A percentile compares a stretch with the other conserved stretches of the same genome.
These are phyloP conservation scores for Syngnathus acus DNA, from an alignment of 2,797 vertebrate species.

Conservation along the genomic window DNA sequence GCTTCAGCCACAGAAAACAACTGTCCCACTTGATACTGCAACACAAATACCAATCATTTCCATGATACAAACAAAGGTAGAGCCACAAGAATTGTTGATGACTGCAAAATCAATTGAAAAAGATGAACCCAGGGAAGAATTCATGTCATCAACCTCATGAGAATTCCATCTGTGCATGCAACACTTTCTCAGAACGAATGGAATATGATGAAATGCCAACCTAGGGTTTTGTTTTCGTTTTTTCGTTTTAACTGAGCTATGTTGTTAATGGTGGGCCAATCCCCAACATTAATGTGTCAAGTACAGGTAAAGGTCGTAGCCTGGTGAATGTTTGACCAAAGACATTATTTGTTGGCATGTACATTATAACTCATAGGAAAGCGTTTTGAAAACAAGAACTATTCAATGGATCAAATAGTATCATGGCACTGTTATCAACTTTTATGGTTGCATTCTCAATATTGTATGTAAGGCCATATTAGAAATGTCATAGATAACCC, in stretches of 20 bases:
- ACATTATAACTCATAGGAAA: neutral
- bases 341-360: too few species aligned
- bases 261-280: neutral
- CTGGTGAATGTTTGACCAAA: too few species aligned
- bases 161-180: neutral
- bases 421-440: too few species aligned
- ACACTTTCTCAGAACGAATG: neutral
- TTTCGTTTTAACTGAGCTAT: neutral
- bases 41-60: neutral
- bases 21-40: conserved; percentile 91
- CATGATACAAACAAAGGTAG: neutral
- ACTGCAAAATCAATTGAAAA: neutral
- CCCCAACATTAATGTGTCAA: neutral
- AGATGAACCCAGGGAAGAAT: neutral
- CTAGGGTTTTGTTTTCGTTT: neutral
- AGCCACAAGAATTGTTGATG: neutral
- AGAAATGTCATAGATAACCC: neutral
- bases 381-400: neutral
- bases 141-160: neutral
- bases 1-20: conserved; percentile 93
- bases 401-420: too few species aligned
- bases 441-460: neutral
- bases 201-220: neutral
- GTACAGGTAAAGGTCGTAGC: neutral
- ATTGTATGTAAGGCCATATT: neutral